Conservation (phyloP, 2,113 vertebrate genomes). For the Caretta caretta region DNA sequence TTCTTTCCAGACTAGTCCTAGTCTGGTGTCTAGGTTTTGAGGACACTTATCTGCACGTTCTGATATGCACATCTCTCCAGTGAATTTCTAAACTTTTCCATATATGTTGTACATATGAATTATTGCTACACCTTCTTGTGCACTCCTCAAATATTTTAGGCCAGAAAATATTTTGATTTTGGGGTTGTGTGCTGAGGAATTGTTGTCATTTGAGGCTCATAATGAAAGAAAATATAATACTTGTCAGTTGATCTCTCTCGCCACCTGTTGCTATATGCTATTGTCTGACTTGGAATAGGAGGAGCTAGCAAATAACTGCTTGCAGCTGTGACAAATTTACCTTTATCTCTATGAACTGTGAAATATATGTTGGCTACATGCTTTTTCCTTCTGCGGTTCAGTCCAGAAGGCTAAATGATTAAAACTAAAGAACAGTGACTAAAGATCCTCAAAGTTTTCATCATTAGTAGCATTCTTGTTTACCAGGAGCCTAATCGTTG, state of each 20-base stretch:
- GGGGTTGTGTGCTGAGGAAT: background rate
- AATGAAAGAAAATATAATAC: background rate
- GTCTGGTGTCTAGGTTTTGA: background rate
- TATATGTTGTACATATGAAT: background rate
- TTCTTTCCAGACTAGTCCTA: background rate
- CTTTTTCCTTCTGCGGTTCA: background rate
- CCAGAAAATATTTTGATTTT: background rate
- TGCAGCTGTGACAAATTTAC: background rate
- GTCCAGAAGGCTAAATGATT: background rate
- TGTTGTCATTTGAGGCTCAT: background rate
- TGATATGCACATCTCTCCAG: background rate
- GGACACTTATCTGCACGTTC: background rate
- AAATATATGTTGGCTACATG: background rate
- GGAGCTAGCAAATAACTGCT: background rate
- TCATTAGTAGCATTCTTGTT: background rate
- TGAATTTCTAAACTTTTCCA: background rate
- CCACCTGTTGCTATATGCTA: background rate
- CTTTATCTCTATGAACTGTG: background rate
- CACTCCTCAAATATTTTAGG: background rate
- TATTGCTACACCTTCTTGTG: background rate
- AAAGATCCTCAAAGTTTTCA: background rate
- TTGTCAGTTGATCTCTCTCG: background rate
- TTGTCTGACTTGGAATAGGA: background rate
- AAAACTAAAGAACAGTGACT: background rate
- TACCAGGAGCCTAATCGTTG: background rate